Evolutionary conservation across 2,797 vertebrate genomes (phyloP), one percentile per base, ranked within the genome.

Genomic region (Semaprochilodus insignis): DNA sequence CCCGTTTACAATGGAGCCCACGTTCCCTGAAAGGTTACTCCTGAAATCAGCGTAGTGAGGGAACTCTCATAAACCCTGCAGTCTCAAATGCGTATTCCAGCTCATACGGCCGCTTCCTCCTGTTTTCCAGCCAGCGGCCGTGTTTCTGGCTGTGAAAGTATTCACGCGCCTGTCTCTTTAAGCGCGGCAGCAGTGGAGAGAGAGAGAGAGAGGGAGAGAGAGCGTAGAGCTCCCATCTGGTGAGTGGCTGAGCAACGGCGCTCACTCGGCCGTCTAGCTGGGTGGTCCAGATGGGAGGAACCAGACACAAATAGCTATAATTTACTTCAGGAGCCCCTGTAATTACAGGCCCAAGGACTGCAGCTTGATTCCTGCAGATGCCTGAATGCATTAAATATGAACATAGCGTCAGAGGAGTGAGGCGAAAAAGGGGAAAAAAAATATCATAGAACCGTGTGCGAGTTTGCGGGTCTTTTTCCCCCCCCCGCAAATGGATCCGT

Each of bases 241-340:
- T 86, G 88, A 86, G 83, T 90, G 88, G 88, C 88, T 90, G 89
- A 88, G 91, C 86, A 88, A 84, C 83, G 78, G 90, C 89, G 90
- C 91, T 91, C 87, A 83, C 83, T 88, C 80, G 86, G 87, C 82
- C 85, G 77, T 89, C 95, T 90, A 93, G 89, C 91, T 96, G 96
- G 95, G 96, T 96, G 96, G 96, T 96, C 96, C 96, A 96, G 95
- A 95, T 96, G 95, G 95, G 95, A 94, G 94, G 95, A 95, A 94
- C 93, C 90, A 96, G 95, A 95, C 95, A 96, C 95, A 96, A 96
- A 96, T 96, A 96, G 95, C 95, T 96, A 94, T 96, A 96, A 96
- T 96, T 96, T 95, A 95, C 95, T 96, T 95, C 94, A 95, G 94
- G 94, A 95, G 94, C 93, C 93, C 86, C 95, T 95, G 92, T 95